A percentile compares a stretch with the other conserved stretches of the same genome.
These are phyloP conservation scores for Ormyrus nitidulus DNA, from an alignment of 2,888 invertebrate species.

Conservation along the genomic window DNA sequence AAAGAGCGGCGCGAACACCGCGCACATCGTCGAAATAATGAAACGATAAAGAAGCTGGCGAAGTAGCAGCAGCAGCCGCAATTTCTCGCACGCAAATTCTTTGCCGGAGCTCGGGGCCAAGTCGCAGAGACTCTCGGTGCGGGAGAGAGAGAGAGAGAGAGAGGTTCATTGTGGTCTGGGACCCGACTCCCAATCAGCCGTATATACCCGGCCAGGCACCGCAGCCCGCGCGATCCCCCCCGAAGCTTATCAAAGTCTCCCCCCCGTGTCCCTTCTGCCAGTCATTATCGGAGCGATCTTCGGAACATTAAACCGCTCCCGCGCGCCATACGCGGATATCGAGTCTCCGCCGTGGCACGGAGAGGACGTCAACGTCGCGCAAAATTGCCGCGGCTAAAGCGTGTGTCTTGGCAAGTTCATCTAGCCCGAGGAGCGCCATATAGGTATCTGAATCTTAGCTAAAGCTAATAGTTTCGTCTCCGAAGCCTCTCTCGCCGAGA, in stretches of 20 bases:
- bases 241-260: conserved; percentile 41
- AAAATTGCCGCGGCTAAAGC: conserved; percentile 29
- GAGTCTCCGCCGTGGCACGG: no score
- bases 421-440: conserved; percentile 14
- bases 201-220: not conserved
- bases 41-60: conserved; percentile 3
- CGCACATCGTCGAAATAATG: conserved; percentile 5
- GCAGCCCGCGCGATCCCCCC: conserved; percentile 20
- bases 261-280: not conserved
- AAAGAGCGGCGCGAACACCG: not conserved
- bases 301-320: conserved; percentile 11
- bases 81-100: conserved; percentile 30
- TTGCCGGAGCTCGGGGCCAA: no score
- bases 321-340: not conserved
- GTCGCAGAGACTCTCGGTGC: no score
- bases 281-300: conserved; percentile 36
- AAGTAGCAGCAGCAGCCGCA: not conserved
- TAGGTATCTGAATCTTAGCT: conserved; percentile 46
- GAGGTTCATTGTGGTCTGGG: no score
- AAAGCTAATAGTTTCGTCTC: conserved; percentile 45
- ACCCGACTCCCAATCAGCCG: no score
- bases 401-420: conserved; percentile 36
- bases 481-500: not conserved
- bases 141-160: no score
- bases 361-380: not conserved